These are phyloP conservation scores for Eristalis tenax DNA, from an alignment of 2,888 invertebrate species.

Conservation along the genomic window DNA sequence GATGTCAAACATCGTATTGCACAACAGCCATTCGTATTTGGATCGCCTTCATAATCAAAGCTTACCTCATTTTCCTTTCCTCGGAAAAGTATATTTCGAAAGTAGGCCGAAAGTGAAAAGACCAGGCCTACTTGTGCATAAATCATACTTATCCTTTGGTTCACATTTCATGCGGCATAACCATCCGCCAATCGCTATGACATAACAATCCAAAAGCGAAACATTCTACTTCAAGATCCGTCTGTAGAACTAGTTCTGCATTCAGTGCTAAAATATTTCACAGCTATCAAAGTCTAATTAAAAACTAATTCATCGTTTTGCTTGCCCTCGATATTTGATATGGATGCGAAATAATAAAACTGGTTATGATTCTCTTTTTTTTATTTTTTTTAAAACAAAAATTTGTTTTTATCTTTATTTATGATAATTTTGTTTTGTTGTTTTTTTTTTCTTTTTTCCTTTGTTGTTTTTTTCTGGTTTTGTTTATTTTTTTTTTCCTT, in stretches of 20 bases:
- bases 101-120: too few species aligned
- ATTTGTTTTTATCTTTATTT: conserved; percentile 68
- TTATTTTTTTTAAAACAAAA: conserved; percentile 72
- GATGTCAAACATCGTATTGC: too few species aligned
- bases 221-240: too few species aligned
- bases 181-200: too few species aligned
- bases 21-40: too few species aligned
- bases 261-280: neutral
- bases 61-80: too few species aligned
- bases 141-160: too few species aligned
- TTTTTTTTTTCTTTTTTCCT: conserved; percentile 41
- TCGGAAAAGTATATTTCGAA: too few species aligned
- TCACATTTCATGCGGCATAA: too few species aligned
- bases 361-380: conserved; percentile 56
- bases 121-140: too few species aligned
- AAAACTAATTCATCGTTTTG: neutral
- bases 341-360: conserved; percentile 70
- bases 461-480: conserved; percentile 23
- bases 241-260: neutral
- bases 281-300: neutral
- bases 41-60: too few species aligned
- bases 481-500: conserved; percentile 29
- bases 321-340: neutral
- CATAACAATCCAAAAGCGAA: too few species aligned
- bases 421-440: conserved; percentile 58